A percentile compares a stretch with the other conserved stretches of the same genome.
These are phyloP conservation scores for Typhlichthys subterraneus DNA, from an alignment of 2,797 vertebrate species.

Conservation along the genomic window DNA sequence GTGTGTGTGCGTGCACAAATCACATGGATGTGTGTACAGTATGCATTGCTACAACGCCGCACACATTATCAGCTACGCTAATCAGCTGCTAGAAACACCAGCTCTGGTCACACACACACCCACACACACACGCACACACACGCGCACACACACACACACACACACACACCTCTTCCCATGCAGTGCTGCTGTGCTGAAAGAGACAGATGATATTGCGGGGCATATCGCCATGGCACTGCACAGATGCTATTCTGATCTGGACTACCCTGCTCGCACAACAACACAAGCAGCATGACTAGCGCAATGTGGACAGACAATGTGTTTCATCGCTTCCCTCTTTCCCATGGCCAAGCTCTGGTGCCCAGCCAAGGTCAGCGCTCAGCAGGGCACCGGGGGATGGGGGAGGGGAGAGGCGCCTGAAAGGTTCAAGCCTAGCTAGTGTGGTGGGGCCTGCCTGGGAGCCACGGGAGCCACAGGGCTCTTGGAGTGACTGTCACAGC, in stretches of 20 bases:
- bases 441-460: conserved; percentile 23
- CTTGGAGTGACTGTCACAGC: conserved; percentile 25
- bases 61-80: no score
- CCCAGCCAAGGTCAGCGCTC: conserved; percentile 73
- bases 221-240: background rate
- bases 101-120: background rate
- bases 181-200: conserved; percentile 2
- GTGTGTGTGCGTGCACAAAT: conserved; percentile 15
- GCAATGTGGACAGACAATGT: conserved; percentile 38
- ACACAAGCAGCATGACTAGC: conserved; percentile 27
- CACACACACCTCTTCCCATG: conserved; percentile 1
- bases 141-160: background rate
- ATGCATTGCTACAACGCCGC: no score
- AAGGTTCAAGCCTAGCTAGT: conserved; percentile 56
- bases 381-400: conserved; percentile 44
- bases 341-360: conserved; percentile 57
- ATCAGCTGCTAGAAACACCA: no score
- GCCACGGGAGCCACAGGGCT: conserved; percentile 38
- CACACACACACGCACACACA: background rate
- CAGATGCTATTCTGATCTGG: background rate
- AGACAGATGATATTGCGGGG: conserved; percentile 13
- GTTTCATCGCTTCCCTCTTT: conserved; percentile 46
- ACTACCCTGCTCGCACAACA: conserved; percentile 13
- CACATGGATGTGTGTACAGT: conserved; percentile 14
- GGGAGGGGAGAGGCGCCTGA: conserved; percentile 52